Evolutionary conservation across 2,797 vertebrate species (phyloP).

Genomic region (Octomys mimax): DNA sequence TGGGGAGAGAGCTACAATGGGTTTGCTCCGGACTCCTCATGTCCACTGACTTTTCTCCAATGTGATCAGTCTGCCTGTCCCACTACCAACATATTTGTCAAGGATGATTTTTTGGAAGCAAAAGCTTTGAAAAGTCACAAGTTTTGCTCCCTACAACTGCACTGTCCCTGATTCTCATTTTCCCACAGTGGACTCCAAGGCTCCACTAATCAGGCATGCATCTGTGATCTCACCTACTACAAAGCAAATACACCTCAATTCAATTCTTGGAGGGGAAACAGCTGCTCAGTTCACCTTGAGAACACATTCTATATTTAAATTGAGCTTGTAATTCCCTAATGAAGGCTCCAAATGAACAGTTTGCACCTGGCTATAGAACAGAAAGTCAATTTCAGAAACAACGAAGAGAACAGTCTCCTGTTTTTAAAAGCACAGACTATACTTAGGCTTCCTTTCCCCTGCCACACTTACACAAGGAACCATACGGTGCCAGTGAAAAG

Average conservation of each 20-base stretch:
- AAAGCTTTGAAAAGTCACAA: conserved; percentile 50
- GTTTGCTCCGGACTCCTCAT: neutral
- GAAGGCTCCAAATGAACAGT: conserved; percentile 12
- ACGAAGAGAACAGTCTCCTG: neutral
- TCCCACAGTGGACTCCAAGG: conserved; percentile 54
- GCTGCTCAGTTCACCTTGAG: conserved; percentile 11
- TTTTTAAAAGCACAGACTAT: conserved; percentile 20
- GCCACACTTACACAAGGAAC: conserved; percentile 36
- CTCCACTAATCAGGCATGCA: neutral
- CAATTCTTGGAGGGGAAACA: conserved; percentile 51
- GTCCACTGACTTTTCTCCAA: neutral
- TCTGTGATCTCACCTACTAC: conserved; percentile 71
- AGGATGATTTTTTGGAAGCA: neutral
- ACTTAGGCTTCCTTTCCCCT: neutral
- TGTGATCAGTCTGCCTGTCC: neutral
- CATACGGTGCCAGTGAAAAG: conserved; percentile 1
- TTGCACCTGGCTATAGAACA: neutral
- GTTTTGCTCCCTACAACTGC: neutral
- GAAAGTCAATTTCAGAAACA: neutral
- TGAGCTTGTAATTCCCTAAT: neutral
- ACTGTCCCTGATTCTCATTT: conserved; percentile 25
- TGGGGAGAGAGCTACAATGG: neutral
- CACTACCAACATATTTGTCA: neutral
- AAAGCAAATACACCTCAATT: conserved; percentile 68
- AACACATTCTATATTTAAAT: conserved; percentile 6